Conservation (phyloP, 2,888 invertebrate genomes). For the Andrena fulva region DNA sequence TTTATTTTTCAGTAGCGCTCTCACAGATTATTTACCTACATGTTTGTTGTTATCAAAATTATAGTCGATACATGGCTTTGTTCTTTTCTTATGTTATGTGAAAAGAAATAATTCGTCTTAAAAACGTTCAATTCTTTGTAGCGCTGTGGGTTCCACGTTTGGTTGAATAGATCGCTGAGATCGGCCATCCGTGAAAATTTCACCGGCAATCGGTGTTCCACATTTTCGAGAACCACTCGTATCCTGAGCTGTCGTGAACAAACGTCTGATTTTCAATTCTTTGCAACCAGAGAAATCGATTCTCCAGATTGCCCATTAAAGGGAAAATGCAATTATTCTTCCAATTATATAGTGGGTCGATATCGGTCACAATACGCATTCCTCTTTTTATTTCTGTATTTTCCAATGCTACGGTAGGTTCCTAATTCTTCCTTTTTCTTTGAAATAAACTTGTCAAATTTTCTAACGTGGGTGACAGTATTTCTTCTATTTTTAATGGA, state of each 20-base stretch:
- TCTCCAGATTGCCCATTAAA: slow-evolving; percentile 63
- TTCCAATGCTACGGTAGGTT: neutral
- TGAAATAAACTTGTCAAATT: slow-evolving; percentile 16
- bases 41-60: neutral
- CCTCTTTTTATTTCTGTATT: slow-evolving; percentile 24
- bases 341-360: slow-evolving; percentile 54
- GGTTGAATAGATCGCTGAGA: slow-evolving; percentile 26
- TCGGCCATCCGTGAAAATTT: slow-evolving; percentile 70
- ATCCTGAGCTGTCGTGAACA: slow-evolving; percentile 42
- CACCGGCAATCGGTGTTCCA: slow-evolving; percentile 60
- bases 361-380: slow-evolving; percentile 35
- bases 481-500: too few relatives aligned
- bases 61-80: neutral
- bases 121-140: slow-evolving; percentile 21
- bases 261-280: slow-evolving; percentile 60
- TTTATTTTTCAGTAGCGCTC: neutral
- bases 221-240: slow-evolving; percentile 60
- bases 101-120: neutral
- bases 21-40: neutral
- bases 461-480: too few relatives aligned
- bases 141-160: slow-evolving; percentile 39
- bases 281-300: slow-evolving; percentile 66
- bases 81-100: too few relatives aligned
- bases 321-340: slow-evolving; percentile 64
- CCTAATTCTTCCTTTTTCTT: slow-evolving; percentile 10